phyloP scores from a whole-genome alignment of 2,113 vertebrate genomes.

The Pseudorasbora parva region DNA sequence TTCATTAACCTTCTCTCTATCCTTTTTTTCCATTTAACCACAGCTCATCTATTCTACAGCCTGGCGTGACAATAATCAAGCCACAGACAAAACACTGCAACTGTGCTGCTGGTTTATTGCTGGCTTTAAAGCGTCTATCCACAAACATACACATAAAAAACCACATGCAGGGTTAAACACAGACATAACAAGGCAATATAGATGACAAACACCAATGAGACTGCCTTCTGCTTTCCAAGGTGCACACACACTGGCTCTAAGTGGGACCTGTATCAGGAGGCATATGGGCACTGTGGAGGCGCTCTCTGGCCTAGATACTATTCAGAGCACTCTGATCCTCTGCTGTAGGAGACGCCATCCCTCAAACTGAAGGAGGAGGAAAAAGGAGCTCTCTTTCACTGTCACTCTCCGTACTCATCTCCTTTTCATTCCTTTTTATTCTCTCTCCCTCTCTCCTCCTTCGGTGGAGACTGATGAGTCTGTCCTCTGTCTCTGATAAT shows the following conservation, averaged over 20 bases:
- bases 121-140: background rate
- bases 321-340: slow-evolving; percentile 48
- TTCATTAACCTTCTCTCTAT: slow-evolving; percentile 15
- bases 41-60: slow-evolving; percentile 21
- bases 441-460: slow-evolving; percentile 10
- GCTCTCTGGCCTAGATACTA: slow-evolving; percentile 61
- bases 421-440: slow-evolving; percentile 37
- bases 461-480: slow-evolving; percentile 34
- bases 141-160: slow-evolving; percentile 26
- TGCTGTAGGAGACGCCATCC: slow-evolving; percentile 38
- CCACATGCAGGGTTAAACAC: slow-evolving; percentile 10
- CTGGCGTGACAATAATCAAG: slow-evolving; percentile 37
- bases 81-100: slow-evolving; percentile 34
- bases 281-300: slow-evolving; percentile 43
- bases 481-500: slow-evolving; percentile 36
- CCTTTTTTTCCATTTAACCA: slow-evolving; percentile 4
- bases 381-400: slow-evolving; percentile 33
- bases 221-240: slow-evolving; percentile 42
- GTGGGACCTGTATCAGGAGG: slow-evolving; percentile 42
- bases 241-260: background rate
- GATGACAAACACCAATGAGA: slow-evolving; percentile 46
- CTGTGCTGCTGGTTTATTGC: slow-evolving; percentile 14
- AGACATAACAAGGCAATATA: slow-evolving; percentile 47
- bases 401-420: slow-evolving; percentile 37
- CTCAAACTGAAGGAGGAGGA: slow-evolving; percentile 37